phyloP scores from a whole-genome alignment of 2,888 invertebrate species.

The Leptinotarsa peninsularis region DNA sequence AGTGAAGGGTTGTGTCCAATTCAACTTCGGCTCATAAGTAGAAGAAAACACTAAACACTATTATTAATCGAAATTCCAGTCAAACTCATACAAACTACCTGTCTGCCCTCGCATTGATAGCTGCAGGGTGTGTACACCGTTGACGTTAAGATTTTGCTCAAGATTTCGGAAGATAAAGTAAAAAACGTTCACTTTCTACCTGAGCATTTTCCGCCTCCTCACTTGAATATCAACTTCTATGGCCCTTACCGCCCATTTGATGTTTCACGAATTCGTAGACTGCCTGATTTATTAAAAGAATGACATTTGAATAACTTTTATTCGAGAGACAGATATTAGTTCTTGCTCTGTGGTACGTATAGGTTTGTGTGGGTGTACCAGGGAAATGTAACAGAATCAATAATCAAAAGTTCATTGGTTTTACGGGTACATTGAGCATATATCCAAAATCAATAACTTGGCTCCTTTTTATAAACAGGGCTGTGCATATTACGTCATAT shows the following conservation, averaged over 20 bases:
- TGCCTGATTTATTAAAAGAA: constrained; percentile 10
- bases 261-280: constrained; percentile 14
- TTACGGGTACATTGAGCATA: too few species aligned
- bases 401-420: too few species aligned
- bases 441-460: too few species aligned
- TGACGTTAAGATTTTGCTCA: constrained; percentile 17
- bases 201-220: constrained; percentile 20
- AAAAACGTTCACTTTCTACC: constrained; percentile 19
- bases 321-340: neutral
- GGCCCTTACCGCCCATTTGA: constrained; percentile 12
- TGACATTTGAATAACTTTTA: constrained; percentile 5
- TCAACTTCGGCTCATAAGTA: constrained; percentile 5
- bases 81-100: constrained; percentile 17
- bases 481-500: too few species aligned
- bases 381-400: neutral
- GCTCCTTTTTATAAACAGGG: too few species aligned
- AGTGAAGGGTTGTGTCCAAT: constrained; percentile 2
- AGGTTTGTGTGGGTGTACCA: neutral
- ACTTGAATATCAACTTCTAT: constrained; percentile 11
- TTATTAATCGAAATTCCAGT: constrained; percentile 21
- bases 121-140: constrained; percentile 18
- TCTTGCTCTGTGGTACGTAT: neutral
- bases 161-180: constrained; percentile 20
- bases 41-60: constrained; percentile 7
- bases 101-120: constrained; percentile 20